Base-by-base conservation (phyloP, 2,888 invertebrate species). In the Ormyrus rosae region DNA sequence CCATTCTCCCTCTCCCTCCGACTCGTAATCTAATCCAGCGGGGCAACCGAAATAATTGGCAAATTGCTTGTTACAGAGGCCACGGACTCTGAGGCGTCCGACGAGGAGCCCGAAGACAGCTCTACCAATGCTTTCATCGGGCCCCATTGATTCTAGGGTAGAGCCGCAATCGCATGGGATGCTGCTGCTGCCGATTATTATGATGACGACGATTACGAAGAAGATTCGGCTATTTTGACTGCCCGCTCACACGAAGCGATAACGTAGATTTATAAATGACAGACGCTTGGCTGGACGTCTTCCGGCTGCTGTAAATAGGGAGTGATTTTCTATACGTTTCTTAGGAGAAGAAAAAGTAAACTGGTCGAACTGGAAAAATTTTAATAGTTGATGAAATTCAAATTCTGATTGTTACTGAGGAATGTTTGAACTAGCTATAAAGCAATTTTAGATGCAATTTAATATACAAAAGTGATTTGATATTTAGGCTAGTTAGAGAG, bases 61-160 rank as follows among this genome's bases (percentile, higher is more conserved):
- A 34, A 13, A n/a, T 34, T 65, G 77, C 78, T 63, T 86, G 87
- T 88, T 88, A 81, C 86, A 88, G 88, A 85, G 84, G 83, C 83
- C 63, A 84, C 76, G 76, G 86, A 87, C 76, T 87, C 85, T 46
- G 86, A 87, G 50, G 83, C 84, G 55, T 86, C 86, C 69, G 72
- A 86, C 69, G 88, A 88, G 67, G 87, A 87, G 45, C 73, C 78
- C 68, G 87, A 85, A 48, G 84, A 82, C 45, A 83, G 83, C 63
- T 69, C 83, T n/a, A 81, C 82, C 60, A 85, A 85, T 76, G 82
- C 85, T 50, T 78, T 75, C 46, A 83, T 81, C 60, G 81, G 83
- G 74, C 83, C 85, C 68, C 84, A 86, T 82, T 85, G 83, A 85
- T n/a, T 64, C 34, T 64, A 34, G 4, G 34, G 34, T 34, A 34